A percentile compares a stretch with the other conserved stretches of the same genome.
Conservation (phyloP, 2,888 invertebrate species). For the Lasioglossum morio region DNA sequence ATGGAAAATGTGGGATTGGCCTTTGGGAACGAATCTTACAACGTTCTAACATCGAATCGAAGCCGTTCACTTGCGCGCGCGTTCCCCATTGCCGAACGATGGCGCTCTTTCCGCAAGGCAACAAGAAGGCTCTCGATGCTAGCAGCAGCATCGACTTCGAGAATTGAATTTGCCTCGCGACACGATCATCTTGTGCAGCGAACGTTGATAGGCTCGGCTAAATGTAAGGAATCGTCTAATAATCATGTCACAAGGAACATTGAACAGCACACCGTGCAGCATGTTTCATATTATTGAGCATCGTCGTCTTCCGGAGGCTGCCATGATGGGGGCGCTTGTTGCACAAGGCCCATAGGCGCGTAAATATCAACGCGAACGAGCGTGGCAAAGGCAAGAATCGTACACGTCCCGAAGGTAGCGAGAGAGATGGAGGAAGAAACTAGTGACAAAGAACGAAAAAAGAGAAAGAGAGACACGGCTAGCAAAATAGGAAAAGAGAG, state of each 20-base stretch:
- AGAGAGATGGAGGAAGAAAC: constrained; percentile 61
- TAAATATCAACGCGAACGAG: constrained; percentile 67
- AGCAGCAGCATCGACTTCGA: not conserved
- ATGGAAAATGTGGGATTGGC: constrained; percentile 13
- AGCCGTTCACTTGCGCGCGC: constrained; percentile 50
- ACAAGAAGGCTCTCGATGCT: constrained; percentile 13
- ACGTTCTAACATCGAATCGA: constrained; percentile 55
- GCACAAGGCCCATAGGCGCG: constrained; percentile 57
- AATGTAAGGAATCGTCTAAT: constrained; percentile 36
- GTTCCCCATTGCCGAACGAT: constrained; percentile 46
- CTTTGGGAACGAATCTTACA: constrained; percentile 12
- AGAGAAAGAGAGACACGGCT: constrained; percentile 52
- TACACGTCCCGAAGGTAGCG: constrained; percentile 40
- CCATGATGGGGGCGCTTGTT: constrained; percentile 51
- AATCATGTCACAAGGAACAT: constrained; percentile 12
- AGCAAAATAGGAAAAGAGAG: constrained; percentile 76
- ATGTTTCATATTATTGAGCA: constrained; percentile 40
- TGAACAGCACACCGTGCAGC: not conserved
- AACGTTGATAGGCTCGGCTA: not conserved
- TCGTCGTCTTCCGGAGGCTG: constrained; percentile 35
- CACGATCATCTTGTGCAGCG: not conserved
- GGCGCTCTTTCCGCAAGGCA: constrained; percentile 49
- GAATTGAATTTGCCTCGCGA: constrained; percentile 21
- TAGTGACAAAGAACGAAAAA: constrained; percentile 59
- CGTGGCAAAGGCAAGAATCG: constrained; percentile 49